phyloP scores from a whole-genome alignment of 2,113 vertebrate genomes.

The Catharus fuscescens region DNA sequence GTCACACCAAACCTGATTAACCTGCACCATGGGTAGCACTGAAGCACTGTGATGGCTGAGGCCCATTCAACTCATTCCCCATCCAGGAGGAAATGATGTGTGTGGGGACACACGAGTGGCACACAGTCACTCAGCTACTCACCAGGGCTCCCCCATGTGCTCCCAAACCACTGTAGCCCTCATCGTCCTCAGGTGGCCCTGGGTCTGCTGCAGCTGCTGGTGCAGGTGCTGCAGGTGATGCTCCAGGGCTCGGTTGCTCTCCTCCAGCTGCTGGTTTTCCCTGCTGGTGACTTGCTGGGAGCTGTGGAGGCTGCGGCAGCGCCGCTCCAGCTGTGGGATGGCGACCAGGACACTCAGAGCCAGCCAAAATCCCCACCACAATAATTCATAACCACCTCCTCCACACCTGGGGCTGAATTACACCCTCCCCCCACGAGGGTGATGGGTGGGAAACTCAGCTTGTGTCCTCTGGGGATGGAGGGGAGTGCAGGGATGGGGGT shows the following conservation, averaged over 20 bases:
- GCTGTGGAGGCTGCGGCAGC: constrained; percentile 55
- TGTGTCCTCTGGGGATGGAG: not conserved
- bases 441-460: not conserved
- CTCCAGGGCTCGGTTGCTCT: constrained; percentile 58
- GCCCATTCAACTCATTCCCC: not conserved
- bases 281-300: constrained; percentile 6
- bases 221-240: constrained; percentile 61
- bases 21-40: not conserved
- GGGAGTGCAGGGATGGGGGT: not conserved
- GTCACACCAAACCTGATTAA: not conserved
- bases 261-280: constrained; percentile 63
- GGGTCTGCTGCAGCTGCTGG: constrained; percentile 70
- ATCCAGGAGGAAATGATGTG: fast-evolving
- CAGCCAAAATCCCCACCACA: fast-evolving
- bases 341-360: not conserved
- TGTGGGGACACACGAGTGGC: fast-evolving
- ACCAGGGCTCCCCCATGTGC: not conserved
- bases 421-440: fast-evolving
- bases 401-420: not conserved
- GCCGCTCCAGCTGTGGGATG: constrained; percentile 66
- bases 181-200: not conserved
- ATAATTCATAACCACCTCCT: fast-evolving
- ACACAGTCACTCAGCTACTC: not conserved
- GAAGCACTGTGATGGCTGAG: fast-evolving
- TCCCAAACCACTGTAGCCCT: constrained; percentile 11